Evolutionary conservation across 2,888 invertebrate genomes (phyloP), one percentile per base, ranked within the genome.

Genomic region (Patella pellucida): DNA sequence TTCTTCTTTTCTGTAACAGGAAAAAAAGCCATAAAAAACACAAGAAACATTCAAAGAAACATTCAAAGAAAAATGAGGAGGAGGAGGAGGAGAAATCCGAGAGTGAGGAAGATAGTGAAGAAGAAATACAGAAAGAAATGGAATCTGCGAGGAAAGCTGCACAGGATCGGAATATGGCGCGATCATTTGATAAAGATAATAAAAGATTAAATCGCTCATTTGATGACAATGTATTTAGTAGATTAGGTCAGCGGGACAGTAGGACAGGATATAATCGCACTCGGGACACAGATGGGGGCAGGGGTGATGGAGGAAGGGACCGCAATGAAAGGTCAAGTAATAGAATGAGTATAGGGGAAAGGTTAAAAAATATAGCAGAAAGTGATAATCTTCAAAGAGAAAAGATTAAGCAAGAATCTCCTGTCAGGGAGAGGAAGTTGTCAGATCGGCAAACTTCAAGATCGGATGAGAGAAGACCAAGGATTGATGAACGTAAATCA

Each of bases 221-320:
- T 4, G 41, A 41, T 23, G 52, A 56, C 9, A 41, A 56, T n/a
- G 9, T 50, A 23, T 41, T 27, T 73, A 68, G 27, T 12, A 67
- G 71, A 52, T 56, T 23, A 27, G 62, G 68, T 54, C 52, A 12
- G 9, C 69, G 72, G 9, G 50, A 50, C 23, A 52, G 68, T 3
- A 31, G 19, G 41, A 52, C 27, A 19, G 56, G 71, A 15, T n/a
- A 52, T 16, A 72, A 77, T 62, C 54, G 54, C 2, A 54, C 16
- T 51, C 72, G 62, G 31, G 51, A 62, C 14, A 56, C 16, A 75
- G 71, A 31, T 69, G 19, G 68, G 72, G 56, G 75, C 71, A 14
- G 69, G 73, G 62, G 72, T 71, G n/a, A 68, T 72, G 12, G 75
- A 52, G 52, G 78, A 71, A 71, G 50, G 50, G n/a, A 23, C 4